Base-by-base conservation (phyloP, 1,140 invertebrate species). In the Asbolus verrucosus region DNA sequence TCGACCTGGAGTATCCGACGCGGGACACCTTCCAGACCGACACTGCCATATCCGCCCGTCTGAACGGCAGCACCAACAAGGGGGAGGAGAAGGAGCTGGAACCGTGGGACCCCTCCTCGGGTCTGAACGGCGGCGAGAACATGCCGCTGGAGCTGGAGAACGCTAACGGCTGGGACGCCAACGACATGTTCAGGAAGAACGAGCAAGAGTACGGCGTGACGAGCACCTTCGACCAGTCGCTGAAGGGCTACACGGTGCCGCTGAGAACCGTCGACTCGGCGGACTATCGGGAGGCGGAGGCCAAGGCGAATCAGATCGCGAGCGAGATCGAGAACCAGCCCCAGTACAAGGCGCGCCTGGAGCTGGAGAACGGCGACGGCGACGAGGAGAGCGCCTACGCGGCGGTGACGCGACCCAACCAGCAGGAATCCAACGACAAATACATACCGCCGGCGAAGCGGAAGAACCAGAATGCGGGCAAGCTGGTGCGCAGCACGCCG, bases 161-260 rank as follows among this genome's bases (percentile, higher is more conserved):
- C 71, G 85, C 87, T 71, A 97, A 97, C 86, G 96, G 96, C 66
- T 98, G 96, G 96, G 94, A 96, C 86, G 90, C 90, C 0, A 89
- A 93, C 80, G 95, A 98, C 71, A 98, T 98, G 96, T 98, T 98
- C 83, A 85, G 89, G 54, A 94, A 91, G 79, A 97, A 98, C 84
- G 94, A 95, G 82, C 89, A 93, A 83, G 83, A 91, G 61, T 97
- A 96, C 81, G 94, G 94, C 65, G 93, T 97, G 6, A 89, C 90
- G 74, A 92, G 93, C 72, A 80, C 75, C 0, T 97, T 94, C 81
- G 93, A 95, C 81, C 90, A 94, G 71, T 91, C 89, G 41, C 83
- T 97, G 67, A 97, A 95, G 13, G 92, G 92, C 16, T 98, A 98
- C 76, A 98, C 96, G n/a, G 87, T 94, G 68, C 90, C 87, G 59